Percentiles rank a stretch among this genome's conserved stretches.
These are phyloP conservation scores for Passer domesticus DNA, from an alignment of 2,113 vertebrate species.

Conservation along the genomic window DNA sequence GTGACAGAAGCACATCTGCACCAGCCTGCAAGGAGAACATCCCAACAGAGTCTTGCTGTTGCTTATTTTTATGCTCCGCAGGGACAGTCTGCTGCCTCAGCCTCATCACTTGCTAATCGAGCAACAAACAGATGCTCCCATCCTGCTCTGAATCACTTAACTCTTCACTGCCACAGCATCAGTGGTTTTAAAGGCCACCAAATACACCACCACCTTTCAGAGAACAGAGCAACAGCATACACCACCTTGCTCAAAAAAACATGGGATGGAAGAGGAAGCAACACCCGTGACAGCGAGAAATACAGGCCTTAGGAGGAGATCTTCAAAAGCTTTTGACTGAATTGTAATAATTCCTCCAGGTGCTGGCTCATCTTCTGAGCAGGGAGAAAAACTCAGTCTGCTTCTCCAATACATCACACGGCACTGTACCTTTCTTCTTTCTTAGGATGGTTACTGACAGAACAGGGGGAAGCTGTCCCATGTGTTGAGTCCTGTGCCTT, in stretches of 20 bases:
- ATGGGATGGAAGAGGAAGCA: neutral
- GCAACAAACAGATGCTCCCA: constrained; percentile 55
- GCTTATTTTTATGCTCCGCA: constrained; percentile 48
- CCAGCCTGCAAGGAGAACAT: constrained; percentile 27
- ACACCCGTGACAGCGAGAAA: neutral
- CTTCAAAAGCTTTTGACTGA: neutral
- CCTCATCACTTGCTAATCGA: constrained; percentile 64
- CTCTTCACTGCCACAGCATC: neutral
- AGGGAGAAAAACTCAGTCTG: neutral
- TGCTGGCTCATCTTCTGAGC: neutral
- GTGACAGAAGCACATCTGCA: neutral
- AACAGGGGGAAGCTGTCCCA: neutral
- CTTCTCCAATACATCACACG: neutral
- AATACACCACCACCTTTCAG: neutral
- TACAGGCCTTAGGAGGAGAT: neutral
- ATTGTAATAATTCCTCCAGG: neutral
- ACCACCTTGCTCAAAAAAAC: neutral
- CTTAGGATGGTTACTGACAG: neutral
- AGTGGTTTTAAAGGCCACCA: constrained; percentile 11
- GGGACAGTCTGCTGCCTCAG: constrained; percentile 51
- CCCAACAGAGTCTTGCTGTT: constrained; percentile 42
- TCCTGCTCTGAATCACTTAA: constrained; percentile 40
- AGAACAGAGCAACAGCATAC: neutral
- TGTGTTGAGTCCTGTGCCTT: neutral
- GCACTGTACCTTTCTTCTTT: neutral